Base-by-base conservation (phyloP, 2,113 vertebrate genomes). In the Struthidea cinerea region DNA sequence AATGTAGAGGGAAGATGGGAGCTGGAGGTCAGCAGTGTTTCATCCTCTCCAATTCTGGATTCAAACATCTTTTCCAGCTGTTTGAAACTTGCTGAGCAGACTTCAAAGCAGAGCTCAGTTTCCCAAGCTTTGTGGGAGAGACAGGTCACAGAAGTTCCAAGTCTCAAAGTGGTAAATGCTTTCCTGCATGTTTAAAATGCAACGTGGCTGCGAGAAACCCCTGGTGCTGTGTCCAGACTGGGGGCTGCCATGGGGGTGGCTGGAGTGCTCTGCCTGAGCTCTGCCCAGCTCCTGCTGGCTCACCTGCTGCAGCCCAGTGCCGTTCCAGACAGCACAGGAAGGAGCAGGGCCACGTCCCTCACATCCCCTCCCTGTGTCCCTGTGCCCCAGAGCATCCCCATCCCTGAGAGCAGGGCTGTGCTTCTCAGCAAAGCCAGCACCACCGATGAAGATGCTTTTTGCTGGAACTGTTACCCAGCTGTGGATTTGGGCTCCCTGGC, bases 31-130 rank as follows among this genome's bases (percentile, higher is more conserved):
- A 87, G 71, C 64, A 35, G 23, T 2, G 10, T 84, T 89, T 89
- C 87, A 75, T 90, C 91, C 80, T 56, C 85, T 49, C 76, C 39
- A 64, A 22, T 63, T 86, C 68, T 27, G 68, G 68, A 55, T 93
- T 93, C 92, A 96, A 92, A 92, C 63, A 27, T 27, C n/a, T 89
- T 37, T 64, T 74, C 26, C 53, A 89, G 68, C 60, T 50, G 32
- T 53, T 90, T 84, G 86, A 92, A 92, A n/a, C 86, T 75, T 28
- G 28, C 90, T 60, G 64, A 78, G 88, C 22, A 28, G 33, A 78
- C 41, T 75, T 78, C 16, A 95, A 92, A 90, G 69, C 80, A 24
- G 7, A 0, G 53, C 73, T 93, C 60, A 5, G 18, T 56, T 88
- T 74, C 35, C 79, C 53, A 23, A 37, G 68, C 68, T 84, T 44